Evolutionary conservation across 2,797 vertebrate genomes (phyloP).

Genomic region (Gallinago solitaria): DNA sequence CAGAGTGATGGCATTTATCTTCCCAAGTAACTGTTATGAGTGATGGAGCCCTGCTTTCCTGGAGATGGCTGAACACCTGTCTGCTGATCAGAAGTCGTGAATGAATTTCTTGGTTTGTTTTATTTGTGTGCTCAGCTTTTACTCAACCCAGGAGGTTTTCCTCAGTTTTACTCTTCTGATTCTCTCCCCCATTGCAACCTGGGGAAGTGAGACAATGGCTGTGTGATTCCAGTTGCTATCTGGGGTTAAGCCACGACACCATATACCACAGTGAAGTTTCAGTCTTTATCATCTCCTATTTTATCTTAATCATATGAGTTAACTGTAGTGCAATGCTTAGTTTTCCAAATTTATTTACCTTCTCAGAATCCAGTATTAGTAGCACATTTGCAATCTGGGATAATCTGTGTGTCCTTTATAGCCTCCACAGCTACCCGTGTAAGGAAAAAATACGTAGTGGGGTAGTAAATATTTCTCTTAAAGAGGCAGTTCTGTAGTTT

Average conservation of each 20-base stretch:
- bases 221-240: not conserved
- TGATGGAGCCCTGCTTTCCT: not conserved
- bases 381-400: not conserved
- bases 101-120: not conserved
- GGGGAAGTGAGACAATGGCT: not conserved
- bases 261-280: not conserved
- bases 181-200: not conserved
- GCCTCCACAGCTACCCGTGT: not conserved
- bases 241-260: not conserved
- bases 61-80: not conserved
- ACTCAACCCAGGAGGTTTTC: not conserved
- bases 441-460: not conserved
- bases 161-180: not conserved
- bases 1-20: not conserved
- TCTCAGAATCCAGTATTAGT: not conserved
- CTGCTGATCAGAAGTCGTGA: not conserved
- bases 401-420: not conserved
- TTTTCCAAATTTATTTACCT: not conserved
- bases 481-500: accelerated
- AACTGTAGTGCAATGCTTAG: not conserved
- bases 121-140: not conserved
- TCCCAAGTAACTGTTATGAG: not conserved
- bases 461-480: not conserved
- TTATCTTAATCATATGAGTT: not conserved
- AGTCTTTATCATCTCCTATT: not conserved